These are phyloP conservation scores for Hypomecis atomaria DNA, from an alignment of 2,888 invertebrate species.

Conservation along the genomic window DNA sequence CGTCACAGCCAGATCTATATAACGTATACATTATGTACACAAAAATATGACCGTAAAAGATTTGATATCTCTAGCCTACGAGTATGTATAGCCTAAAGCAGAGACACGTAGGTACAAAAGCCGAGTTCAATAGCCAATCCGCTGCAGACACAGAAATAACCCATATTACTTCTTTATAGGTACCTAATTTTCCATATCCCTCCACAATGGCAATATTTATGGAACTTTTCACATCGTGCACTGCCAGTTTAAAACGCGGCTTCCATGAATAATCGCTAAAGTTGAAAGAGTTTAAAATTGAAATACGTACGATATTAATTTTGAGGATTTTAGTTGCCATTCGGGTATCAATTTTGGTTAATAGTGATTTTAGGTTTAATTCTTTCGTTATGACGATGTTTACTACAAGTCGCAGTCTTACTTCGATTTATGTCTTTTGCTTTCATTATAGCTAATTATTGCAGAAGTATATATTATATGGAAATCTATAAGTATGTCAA, in stretches of 20 bases:
- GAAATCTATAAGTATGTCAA: too few relatives aligned
- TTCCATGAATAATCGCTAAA: constrained; percentile 71
- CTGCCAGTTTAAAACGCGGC: constrained; percentile 62
- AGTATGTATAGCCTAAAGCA: too few relatives aligned
- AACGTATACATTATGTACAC: too few relatives aligned
- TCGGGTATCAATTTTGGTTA: constrained; percentile 50
- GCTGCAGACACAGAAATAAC: background rate
- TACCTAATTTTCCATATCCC: constrained; percentile 26
- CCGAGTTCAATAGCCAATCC: constrained; percentile 1
- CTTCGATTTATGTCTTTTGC: too few relatives aligned
- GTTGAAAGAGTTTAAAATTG: constrained; percentile 76
- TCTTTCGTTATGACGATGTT: too few relatives aligned
- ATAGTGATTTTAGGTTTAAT: constrained; percentile 5
- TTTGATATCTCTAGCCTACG: too few relatives aligned
- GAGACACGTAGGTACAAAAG: background rate
- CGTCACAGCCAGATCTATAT: too few relatives aligned
- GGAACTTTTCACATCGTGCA: constrained; percentile 62
- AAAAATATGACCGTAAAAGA: too few relatives aligned
- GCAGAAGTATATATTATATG: too few relatives aligned
- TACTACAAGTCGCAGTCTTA: too few relatives aligned
- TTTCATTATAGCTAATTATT: too few relatives aligned
- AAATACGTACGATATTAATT: constrained; percentile 73
- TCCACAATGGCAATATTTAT: constrained; percentile 27
- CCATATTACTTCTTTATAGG: background rate
- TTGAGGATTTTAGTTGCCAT: constrained; percentile 60